Percentiles rank a stretch among this genome's conserved stretches.
Conservation (phyloP, 2,113 vertebrate genomes). For the Paracanthobrama guichenoti region DNA sequence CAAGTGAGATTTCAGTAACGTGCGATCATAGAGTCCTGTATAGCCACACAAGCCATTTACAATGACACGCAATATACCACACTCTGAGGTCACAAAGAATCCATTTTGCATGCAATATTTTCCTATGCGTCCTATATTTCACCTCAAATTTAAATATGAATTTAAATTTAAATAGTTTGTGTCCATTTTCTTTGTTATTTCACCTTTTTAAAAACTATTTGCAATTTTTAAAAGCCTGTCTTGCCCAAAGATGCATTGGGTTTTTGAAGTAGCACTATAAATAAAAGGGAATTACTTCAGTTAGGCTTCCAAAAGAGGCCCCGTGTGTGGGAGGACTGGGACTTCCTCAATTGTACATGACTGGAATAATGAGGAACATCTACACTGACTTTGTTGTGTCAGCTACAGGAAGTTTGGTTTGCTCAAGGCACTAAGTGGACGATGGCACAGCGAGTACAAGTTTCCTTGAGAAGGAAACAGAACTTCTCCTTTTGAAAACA, state of each 20-base stretch:
- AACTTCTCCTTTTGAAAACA: neutral
- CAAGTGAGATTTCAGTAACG: neutral
- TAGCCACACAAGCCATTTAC: neutral
- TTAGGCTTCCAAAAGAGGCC: slow-evolving; percentile 2
- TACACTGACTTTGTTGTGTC: slow-evolving; percentile 49
- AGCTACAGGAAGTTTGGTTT: slow-evolving; percentile 48
- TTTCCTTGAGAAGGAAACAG: slow-evolving; percentile 10
- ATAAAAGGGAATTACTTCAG: slow-evolving; percentile 50
- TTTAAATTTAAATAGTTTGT: neutral
- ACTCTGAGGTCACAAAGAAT: neutral
- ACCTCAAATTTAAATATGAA: neutral
- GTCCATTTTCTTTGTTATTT: neutral
- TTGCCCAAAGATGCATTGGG: neutral
- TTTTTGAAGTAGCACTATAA: slow-evolving; percentile 18
- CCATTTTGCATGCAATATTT: neutral
- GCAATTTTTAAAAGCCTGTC: neutral
- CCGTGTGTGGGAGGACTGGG: neutral
- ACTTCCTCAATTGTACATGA: slow-evolving; percentile 55
- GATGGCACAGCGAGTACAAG: slow-evolving; percentile 12
- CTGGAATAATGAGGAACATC: slow-evolving; percentile 54
- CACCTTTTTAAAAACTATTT: neutral
- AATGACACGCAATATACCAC: neutral
- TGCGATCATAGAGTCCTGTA: neutral
- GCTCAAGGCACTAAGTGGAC: slow-evolving; percentile 28
- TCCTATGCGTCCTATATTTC: neutral